phyloP scores from a whole-genome alignment of 2,797 vertebrate genomes.

The Phataginus tetradactyla region DNA sequence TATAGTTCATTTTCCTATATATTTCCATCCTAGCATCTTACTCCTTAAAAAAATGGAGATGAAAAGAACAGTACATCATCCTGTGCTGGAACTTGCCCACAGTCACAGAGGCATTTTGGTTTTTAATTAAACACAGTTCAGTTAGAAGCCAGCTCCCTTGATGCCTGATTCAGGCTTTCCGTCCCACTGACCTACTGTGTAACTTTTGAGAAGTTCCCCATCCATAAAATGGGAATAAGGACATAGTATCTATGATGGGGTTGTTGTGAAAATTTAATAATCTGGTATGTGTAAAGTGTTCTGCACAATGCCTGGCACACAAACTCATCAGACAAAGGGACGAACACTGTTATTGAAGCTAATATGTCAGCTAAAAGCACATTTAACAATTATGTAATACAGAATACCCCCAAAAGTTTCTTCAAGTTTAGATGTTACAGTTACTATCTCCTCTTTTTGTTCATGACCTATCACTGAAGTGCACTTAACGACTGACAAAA shows the following conservation, averaged over 20 bases:
- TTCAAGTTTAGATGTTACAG: background rate
- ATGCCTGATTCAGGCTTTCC: background rate
- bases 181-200: background rate
- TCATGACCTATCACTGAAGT: background rate
- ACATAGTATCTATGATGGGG: background rate
- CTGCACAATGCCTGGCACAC: background rate
- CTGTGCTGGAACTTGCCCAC: background rate
- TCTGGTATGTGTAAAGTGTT: background rate
- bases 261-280: background rate
- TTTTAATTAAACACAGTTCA: background rate
- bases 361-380: background rate
- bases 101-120: background rate
- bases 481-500: constrained; percentile 54
- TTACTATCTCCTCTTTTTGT: constrained; percentile 31
- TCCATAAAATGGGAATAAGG: background rate
- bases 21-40: background rate
- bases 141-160: constrained; percentile 28
- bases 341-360: background rate
- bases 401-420: background rate
- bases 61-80: background rate
- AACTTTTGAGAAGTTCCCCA: background rate
- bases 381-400: background rate
- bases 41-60: background rate
- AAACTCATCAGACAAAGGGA: background rate
- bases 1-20: background rate